These are phyloP conservation scores for Melinopterus prodromus DNA, from an alignment of 2,888 invertebrate genomes.

Conservation along the genomic window DNA sequence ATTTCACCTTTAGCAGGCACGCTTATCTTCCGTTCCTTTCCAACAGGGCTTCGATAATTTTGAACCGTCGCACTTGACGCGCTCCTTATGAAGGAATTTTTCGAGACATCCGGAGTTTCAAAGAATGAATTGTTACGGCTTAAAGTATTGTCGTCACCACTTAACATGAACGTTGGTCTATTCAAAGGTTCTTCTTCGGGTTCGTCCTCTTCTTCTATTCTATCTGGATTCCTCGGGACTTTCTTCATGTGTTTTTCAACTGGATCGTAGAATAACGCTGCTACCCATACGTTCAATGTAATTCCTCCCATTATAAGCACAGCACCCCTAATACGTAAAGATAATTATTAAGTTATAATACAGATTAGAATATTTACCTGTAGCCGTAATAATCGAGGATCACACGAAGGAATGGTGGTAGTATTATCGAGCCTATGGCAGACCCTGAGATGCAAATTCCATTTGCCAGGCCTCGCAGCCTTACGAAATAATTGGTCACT, in stretches of 20 bases:
- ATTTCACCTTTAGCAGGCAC: slow-evolving; percentile 62
- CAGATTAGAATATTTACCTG: slow-evolving; percentile 62
- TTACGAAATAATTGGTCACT: slow-evolving; percentile 86
- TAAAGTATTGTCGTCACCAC: slow-evolving; percentile 56
- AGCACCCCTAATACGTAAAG: slow-evolving; percentile 68
- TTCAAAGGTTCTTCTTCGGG: slow-evolving; percentile 49
- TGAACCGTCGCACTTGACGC: slow-evolving; percentile 77
- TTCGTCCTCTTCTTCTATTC: slow-evolving; percentile 59
- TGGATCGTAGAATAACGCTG: slow-evolving; percentile 84
- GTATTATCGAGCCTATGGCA: slow-evolving; percentile 84
- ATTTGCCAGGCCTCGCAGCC: slow-evolving; percentile 81
- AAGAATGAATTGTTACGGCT: slow-evolving; percentile 55
- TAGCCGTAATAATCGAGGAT: slow-evolving; percentile 79
- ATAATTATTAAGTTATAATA: slow-evolving; percentile 34
- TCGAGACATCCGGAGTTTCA: slow-evolving; percentile 51
- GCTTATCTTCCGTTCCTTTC: slow-evolving; percentile 69
- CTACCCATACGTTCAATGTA: slow-evolving; percentile 85
- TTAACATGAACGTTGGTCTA: slow-evolving; percentile 58
- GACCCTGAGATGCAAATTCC: slow-evolving; percentile 90
- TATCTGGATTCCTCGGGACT: slow-evolving; percentile 61
- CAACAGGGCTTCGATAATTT: slow-evolving; percentile 61
- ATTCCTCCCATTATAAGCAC: slow-evolving; percentile 83
- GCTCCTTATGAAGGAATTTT: slow-evolving; percentile 68
- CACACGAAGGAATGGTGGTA: slow-evolving; percentile 79
- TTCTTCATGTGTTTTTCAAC: slow-evolving; percentile 82